Percentiles rank a stretch among this genome's conserved stretches.
phyloP scores from a whole-genome alignment of 2,113 vertebrate genomes.

The Petroica traversi region DNA sequence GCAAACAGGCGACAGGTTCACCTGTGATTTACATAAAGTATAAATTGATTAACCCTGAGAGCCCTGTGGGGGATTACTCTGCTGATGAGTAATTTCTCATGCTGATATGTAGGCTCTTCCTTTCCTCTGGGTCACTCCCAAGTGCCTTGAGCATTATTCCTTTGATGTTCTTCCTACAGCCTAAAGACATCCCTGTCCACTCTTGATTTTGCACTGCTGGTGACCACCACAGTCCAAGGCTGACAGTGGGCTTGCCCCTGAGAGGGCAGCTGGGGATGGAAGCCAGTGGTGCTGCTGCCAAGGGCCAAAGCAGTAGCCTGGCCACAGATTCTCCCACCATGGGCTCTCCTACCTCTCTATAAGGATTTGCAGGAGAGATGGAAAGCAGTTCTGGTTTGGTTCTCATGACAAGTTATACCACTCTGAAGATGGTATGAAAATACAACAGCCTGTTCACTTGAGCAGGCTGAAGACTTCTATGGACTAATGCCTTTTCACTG shows the following conservation, averaged over 20 bases:
- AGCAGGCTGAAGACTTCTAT: not conserved
- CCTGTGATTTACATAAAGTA: conserved; percentile 11
- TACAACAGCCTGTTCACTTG: not conserved
- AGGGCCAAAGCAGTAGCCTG: not conserved
- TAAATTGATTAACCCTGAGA: conserved; percentile 47
- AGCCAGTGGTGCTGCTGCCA: not conserved
- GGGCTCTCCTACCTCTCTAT: not conserved
- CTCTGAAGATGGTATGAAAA: not conserved
- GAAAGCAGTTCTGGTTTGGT: not conserved
- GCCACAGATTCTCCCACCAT: not conserved
- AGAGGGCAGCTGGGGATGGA: accelerated
- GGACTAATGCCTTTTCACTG: not conserved
- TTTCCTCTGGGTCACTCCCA: not conserved
- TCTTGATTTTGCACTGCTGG: not conserved
- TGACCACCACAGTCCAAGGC: not conserved
- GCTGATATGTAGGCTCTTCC: not conserved
- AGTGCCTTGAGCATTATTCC: not conserved
- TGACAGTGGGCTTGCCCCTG: not conserved
- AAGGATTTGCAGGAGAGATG: not conserved
- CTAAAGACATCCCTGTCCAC: not conserved
- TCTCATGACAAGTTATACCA: accelerated
- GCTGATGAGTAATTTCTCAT: not conserved
- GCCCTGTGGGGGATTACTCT: not conserved
- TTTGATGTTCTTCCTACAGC: not conserved
- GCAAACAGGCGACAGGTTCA: not conserved